Evolutionary conservation across 2,888 invertebrate genomes (phyloP), one percentile per base, ranked within the genome.

Genomic region (Drosophila flavopinicola): DNA sequence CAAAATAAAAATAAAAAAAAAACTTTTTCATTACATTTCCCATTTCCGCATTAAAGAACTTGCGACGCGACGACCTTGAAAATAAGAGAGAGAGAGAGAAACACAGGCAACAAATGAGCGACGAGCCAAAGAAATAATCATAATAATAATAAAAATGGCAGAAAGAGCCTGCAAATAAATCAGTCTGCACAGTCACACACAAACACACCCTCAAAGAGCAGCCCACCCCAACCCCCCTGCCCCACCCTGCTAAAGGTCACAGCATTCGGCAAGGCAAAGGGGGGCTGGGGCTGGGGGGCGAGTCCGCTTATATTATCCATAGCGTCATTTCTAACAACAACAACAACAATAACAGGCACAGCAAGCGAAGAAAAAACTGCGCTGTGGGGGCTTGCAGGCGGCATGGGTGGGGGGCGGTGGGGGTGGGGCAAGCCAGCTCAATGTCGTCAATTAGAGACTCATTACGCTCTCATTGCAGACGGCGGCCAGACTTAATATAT

Each of bases 361-460:
- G 25, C 30, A 33, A 54, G 60, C 41, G 39, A 45, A 65, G 56
- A 38, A 42, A 56, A 56, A 44, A 35, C 33, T 45, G 45, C 44
- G 11, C 13, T 15, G 24, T 6, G 25, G 10, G 0, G 24, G 15
- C n/a, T 20, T 15, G 33, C n/a, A 6, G 3, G 30, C 4, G 24
- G 9, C 24, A 6, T 38, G 33, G 51, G 0, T 2, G 51, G 23
- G 13, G n/a, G 5, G 25, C 23, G 5, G 15, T n/a, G 11, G 7
- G 17, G 15, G 7, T 1, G 20, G 20, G 10, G n/a, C 25, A 27
- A 32, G 32, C 48, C 61, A 64, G 68, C 88, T 79, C 78, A 86
- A 74, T 85, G 86, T 72, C 87, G 80, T 79, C 89, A 88, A 89
- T 89, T 89, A 89, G 88, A 89, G 86, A 87, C 87, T 89, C 88